phyloP scores from a whole-genome alignment of 1,140 invertebrate species.

The Gonioctena quinquepunctata region DNA sequence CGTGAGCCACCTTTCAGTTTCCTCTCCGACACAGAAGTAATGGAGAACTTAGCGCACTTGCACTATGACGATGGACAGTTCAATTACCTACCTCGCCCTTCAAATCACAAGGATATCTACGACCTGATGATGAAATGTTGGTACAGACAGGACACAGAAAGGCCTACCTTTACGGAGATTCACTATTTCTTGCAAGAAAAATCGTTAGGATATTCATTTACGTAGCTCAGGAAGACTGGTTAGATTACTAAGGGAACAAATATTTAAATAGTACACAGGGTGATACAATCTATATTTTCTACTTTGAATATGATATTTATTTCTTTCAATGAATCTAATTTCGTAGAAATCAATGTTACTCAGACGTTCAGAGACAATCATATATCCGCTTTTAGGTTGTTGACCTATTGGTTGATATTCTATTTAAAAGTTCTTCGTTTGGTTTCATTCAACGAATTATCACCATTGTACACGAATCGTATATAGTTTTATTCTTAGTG shows the following conservation, averaged over 20 bases:
- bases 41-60: conserved; percentile 70
- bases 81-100: conserved; percentile 68
- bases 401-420: background rate
- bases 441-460: background rate
- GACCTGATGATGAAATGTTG: conserved; percentile 84
- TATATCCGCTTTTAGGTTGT: background rate
- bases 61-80: conserved; percentile 67
- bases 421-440: background rate
- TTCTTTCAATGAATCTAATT: background rate
- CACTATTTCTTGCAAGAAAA: conserved; percentile 81
- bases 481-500: background rate
- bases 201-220: conserved; percentile 73
- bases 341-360: background rate
- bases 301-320: background rate
- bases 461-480: background rate
- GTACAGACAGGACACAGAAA: conserved; percentile 69
- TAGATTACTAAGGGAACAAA: conserved; percentile 41
- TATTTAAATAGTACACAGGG: conserved; percentile 53
- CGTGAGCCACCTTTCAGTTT: conserved; percentile 72
- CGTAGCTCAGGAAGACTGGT: conserved; percentile 50
- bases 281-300: conserved; percentile 39
- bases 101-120: conserved; percentile 71
- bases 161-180: conserved; percentile 81
- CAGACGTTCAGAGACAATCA: background rate
- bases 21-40: conserved; percentile 70